Conservation (phyloP, 2,113 vertebrate species). For the Eulemur rufifrons region DNA sequence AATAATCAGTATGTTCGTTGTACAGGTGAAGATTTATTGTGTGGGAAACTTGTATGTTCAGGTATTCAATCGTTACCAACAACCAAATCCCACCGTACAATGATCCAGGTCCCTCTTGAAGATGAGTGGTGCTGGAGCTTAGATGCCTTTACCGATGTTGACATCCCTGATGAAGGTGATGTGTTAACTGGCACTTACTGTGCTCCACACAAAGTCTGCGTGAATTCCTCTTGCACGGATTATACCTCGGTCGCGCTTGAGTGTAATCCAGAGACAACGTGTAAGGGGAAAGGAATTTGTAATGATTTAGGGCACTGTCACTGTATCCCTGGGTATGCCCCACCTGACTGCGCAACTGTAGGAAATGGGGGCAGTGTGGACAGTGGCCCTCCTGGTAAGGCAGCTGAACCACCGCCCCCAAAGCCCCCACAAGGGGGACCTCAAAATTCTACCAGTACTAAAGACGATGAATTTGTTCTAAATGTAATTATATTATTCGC, state of each 20-base stretch:
- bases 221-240: not conserved
- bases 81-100: not conserved
- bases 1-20: not conserved
- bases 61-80: not conserved
- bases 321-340: slow-evolving; percentile 86
- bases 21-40: not conserved
- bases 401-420: accelerated
- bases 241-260: accelerated
- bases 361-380: slow-evolving; percentile 90
- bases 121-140: slow-evolving; percentile 68
- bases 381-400: slow-evolving; percentile 81
- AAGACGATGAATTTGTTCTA: accelerated
- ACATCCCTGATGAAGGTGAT: not conserved
- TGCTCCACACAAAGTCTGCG: slow-evolving; percentile 1
- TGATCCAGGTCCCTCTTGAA: slow-evolving; percentile 16
- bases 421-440: accelerated
- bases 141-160: accelerated
- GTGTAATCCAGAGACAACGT: not conserved
- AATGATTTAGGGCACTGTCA: slow-evolving; percentile 88
- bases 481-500: not conserved
- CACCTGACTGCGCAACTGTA: slow-evolving; percentile 80
- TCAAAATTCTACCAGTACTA: accelerated
- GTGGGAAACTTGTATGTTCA: slow-evolving; percentile 76
- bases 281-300: slow-evolving; percentile 77
- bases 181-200: not conserved